Percentiles rank a stretch among this genome's conserved stretches.
Conservation (phyloP, 2,113 vertebrate species). For the Carlito syrichta region DNA sequence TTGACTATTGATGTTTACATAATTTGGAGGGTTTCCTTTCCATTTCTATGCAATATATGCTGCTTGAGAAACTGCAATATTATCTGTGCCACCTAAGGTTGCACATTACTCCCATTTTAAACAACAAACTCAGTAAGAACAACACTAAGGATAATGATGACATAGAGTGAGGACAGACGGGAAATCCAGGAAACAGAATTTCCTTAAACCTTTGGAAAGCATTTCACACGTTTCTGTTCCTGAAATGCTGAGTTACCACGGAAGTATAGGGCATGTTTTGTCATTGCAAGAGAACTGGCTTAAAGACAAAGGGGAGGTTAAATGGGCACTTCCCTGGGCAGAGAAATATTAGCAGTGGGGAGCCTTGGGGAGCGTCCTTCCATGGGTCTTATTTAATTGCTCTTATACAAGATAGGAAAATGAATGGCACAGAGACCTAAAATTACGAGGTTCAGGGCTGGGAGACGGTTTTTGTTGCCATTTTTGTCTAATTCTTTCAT, state of each 20-base stretch:
- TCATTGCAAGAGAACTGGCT: background rate
- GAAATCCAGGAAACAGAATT: background rate
- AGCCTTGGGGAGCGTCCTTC: background rate
- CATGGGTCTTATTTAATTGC: background rate
- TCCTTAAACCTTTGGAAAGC: background rate
- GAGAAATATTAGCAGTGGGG: background rate
- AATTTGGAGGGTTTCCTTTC: background rate
- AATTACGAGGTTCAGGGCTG: background rate
- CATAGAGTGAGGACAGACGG: background rate
- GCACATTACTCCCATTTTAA: background rate
- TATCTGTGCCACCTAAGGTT: background rate
- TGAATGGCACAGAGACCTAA: background rate
- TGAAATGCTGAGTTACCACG: background rate
- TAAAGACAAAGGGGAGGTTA: background rate
- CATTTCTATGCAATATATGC: background rate
- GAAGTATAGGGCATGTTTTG: background rate
- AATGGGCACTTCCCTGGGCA: background rate
- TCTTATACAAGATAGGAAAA: background rate
- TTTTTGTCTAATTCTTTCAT: background rate
- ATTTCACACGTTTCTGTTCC: background rate
- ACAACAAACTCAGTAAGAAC: conserved; percentile 10
- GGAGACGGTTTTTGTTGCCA: background rate
- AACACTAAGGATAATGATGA: background rate
- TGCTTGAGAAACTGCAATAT: background rate
- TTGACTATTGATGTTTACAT: background rate